Conservation (phyloP, 2,888 invertebrate species). For the Plebejus melissa region DNA sequence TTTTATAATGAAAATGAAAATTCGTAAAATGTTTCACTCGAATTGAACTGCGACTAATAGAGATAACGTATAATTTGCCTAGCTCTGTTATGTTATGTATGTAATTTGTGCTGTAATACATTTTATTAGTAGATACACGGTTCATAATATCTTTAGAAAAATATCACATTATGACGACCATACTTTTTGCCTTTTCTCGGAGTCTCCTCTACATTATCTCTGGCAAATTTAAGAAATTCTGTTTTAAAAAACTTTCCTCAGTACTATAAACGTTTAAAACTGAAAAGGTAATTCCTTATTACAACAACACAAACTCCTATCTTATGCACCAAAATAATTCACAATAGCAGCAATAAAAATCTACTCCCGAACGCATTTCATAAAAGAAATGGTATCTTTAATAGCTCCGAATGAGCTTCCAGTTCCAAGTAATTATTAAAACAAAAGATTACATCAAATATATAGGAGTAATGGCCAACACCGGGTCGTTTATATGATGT, state of each 20-base stretch:
- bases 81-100: background rate
- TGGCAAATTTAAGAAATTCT: no score
- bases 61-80: background rate
- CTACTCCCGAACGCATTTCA: slow-evolving; percentile 19
- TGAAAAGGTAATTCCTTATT: background rate
- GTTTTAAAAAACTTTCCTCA: background rate
- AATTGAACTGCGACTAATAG: background rate
- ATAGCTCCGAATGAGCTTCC: slow-evolving; percentile 32
- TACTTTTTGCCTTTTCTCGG: no score
- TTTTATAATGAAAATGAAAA: slow-evolving; percentile 8
- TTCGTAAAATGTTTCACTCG: background rate
- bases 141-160: background rate
- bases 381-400: slow-evolving; percentile 25
- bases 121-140: background rate
- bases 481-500: slow-evolving; percentile 45
- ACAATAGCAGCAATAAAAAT: slow-evolving; percentile 4
- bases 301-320: background rate
- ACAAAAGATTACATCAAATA: slow-evolving; percentile 38
- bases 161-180: no score
- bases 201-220: no score
- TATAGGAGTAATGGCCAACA: slow-evolving; percentile 36
- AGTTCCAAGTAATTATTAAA: slow-evolving; percentile 41
- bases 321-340: background rate
- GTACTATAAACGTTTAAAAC: background rate
- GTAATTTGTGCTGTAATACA: background rate